These are phyloP conservation scores for Mastacembelus armatus DNA, from an alignment of 2,797 vertebrate species.

Conservation along the genomic window DNA sequence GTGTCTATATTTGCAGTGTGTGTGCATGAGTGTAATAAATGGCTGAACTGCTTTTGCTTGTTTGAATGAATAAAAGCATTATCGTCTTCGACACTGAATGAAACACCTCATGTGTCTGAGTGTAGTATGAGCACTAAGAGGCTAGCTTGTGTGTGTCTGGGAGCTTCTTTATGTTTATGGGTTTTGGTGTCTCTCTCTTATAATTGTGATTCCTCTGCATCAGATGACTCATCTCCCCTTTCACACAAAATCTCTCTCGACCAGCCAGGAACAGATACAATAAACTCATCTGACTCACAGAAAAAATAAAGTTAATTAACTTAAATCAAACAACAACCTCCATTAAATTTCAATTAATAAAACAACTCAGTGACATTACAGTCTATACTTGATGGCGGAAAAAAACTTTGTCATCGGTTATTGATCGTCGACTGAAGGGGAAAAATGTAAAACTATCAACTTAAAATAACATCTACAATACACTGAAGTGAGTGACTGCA, in stretches of 20 bases:
- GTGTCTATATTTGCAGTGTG: conserved; percentile 43
- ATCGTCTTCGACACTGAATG: conserved; percentile 39
- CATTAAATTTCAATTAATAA: too few relatives aligned
- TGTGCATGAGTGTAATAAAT: conserved; percentile 22
- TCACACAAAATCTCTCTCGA: conserved; percentile 43
- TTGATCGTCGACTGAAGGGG: too few relatives aligned
- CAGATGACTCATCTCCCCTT: conserved; percentile 71
- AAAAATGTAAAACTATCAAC: too few relatives aligned
- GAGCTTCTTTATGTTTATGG: too few relatives aligned
- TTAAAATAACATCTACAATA: too few relatives aligned
- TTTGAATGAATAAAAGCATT: conserved; percentile 27
- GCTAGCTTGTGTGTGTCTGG: conserved; percentile 37
- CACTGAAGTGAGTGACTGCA: too few relatives aligned
- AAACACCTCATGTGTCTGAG: conserved; percentile 36
- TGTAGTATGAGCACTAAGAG: conserved; percentile 17
- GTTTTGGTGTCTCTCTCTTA: conserved; percentile 43
- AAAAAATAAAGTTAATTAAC: neutral
- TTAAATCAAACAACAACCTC: conserved; percentile 11
- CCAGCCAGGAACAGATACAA: conserved; percentile 43
- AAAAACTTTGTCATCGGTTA: too few relatives aligned
- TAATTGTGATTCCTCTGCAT: conserved; percentile 68
- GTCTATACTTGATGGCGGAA: too few relatives aligned
- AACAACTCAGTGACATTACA: too few relatives aligned
- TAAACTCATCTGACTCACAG: conserved; percentile 46
- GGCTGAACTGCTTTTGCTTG: conserved; percentile 28